Base-by-base conservation (phyloP, 1,140 invertebrate genomes). In the Paramacrobiotus metropolitanus region DNA sequence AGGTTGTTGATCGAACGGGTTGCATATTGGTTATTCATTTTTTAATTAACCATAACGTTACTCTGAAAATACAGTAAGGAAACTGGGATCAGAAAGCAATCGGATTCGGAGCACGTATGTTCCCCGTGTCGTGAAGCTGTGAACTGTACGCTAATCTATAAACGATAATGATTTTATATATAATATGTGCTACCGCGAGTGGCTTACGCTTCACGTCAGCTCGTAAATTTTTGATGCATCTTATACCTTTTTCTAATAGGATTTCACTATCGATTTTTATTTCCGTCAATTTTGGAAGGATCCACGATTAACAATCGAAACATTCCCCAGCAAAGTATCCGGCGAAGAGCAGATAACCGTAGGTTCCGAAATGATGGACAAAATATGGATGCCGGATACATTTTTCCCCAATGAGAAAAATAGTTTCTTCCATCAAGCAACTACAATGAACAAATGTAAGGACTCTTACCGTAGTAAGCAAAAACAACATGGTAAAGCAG, bases 211-310 rank as follows among this genome's bases (percentile, higher is more conserved):
- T n/a, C n/a, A n/a, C n/a, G n/a, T n/a, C n/a, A n/a, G n/a, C n/a
- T n/a, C n/a, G n/a, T n/a, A n/a, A n/a, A n/a, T n/a, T 40, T 40
- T 40, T 40, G 34, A 40, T n/a, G 34, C n/a, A n/a, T n/a, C n/a
- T 9, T 40, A 9, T 40, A 9, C 34, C 34, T 64, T 66, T 64
- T 68, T 62, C 66, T 67, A 69, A 60, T 75, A 94, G 90, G 91
- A 96, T 78, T 96, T 94, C 77, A 95, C 91, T 64, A 76, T 94
- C 80, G 92, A 96, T 79, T 91, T 96, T 80, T 95, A 95, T 82
- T 92, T 94, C 78, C 85, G 91, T 73, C 91, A 95, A 80, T 89
- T 87, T 76, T 95, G 92, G 91, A 89, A 84, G 70, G 92, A 96
- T 76, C 86, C 87, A 65, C 79, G 91, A 69, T 78, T 95, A 71